phyloP scores from a whole-genome alignment of 2,113 vertebrate genomes.

The Trogon surrucura region DNA sequence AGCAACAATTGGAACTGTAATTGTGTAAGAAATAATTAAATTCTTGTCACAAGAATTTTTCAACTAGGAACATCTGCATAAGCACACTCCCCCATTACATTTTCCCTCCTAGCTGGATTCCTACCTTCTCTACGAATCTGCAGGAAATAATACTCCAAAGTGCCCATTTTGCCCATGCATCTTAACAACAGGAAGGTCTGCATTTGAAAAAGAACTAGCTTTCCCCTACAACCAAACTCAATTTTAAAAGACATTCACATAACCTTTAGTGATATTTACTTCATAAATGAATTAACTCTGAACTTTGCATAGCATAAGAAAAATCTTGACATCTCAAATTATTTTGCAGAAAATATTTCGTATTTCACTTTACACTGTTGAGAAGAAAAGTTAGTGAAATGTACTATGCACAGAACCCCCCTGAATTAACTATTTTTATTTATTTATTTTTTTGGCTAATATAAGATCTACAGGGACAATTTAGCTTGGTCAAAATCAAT shows the following conservation, averaged over 20 bases:
- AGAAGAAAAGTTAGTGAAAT: slow-evolving; percentile 1
- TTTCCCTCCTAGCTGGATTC: neutral
- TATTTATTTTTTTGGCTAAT: neutral
- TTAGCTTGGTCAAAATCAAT: slow-evolving; percentile 53
- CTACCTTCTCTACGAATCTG: neutral
- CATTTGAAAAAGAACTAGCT: neutral
- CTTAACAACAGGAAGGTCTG: neutral
- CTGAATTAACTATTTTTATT: neutral
- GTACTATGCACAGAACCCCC: neutral
- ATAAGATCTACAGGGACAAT: slow-evolving; percentile 1
- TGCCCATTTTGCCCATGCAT: neutral
- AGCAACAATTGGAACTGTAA: neutral
- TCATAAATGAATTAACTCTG: neutral
- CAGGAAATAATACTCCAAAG: neutral
- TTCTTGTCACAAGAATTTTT: neutral
- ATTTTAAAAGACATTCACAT: neutral
- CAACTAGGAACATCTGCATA: neutral
- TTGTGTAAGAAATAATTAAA: neutral
- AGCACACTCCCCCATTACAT: neutral
- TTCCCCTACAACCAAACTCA: neutral
- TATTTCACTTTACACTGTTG: slow-evolving; percentile 30
- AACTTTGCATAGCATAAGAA: neutral
- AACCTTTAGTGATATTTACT: neutral
- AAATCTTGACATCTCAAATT: neutral
- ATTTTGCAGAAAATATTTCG: neutral